phyloP scores from a whole-genome alignment of 2,888 invertebrate genomes.

The Amblyteles armatorius region DNA sequence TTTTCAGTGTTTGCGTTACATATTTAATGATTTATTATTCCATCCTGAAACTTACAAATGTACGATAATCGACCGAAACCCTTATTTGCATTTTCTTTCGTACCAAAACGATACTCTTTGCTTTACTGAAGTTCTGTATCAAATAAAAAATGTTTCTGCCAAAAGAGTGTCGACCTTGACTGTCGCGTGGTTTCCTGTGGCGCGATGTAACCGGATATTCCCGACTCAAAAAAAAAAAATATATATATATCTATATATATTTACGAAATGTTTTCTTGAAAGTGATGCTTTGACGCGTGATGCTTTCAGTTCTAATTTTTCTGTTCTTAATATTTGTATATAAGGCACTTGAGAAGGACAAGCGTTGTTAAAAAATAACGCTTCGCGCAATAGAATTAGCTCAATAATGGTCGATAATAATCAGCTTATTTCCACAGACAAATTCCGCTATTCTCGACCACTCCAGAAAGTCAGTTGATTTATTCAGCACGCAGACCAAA shows the following conservation, averaged over 20 bases:
- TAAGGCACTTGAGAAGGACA: conserved; percentile 32
- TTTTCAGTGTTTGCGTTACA: background rate
- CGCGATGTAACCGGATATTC: background rate
- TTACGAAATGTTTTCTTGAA: background rate
- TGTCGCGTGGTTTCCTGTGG: no score
- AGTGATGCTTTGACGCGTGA: background rate
- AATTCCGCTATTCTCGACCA: background rate
- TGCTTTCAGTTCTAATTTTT: background rate
- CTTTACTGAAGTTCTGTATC: no score
- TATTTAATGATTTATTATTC: background rate
- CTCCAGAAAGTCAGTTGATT: background rate
- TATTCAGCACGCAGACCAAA: background rate
- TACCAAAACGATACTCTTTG: background rate
- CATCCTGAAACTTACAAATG: background rate
- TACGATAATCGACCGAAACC: background rate
- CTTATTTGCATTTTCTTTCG: background rate
- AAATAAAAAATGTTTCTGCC: no score
- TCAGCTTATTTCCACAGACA: background rate
- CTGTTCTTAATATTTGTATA: background rate
- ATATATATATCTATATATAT: background rate
- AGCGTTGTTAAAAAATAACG: background rate
- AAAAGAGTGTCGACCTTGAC: no score
- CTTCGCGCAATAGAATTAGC: background rate
- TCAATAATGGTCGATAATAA: background rate
- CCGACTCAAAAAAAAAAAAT: background rate